A percentile compares a stretch with the other conserved stretches of the same genome.
Conservation (phyloP, 1,140 invertebrate species). For the Conus betulinus region DNA sequence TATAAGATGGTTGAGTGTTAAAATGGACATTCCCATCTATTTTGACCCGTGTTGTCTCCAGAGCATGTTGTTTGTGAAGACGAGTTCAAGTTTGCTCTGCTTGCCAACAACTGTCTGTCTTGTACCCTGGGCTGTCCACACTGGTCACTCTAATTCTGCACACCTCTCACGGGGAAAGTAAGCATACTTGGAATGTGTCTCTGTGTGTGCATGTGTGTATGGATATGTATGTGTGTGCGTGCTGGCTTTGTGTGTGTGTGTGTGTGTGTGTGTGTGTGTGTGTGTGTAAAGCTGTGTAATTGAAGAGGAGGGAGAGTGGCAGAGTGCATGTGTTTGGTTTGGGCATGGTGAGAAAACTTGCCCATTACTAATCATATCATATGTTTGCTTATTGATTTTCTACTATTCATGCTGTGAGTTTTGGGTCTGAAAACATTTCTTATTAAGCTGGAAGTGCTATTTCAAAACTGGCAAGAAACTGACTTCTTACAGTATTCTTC, state of each 20-base stretch:
- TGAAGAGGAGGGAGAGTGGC: too few species aligned
- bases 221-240: not conserved
- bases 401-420: not conserved
- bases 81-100: constrained; percentile 94
- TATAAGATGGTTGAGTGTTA: not conserved
- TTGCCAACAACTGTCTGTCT: constrained; percentile 99
- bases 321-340: too few species aligned
- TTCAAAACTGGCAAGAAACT: too few species aligned
- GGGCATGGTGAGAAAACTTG: too few species aligned
- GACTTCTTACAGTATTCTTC: too few species aligned
- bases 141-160: constrained; percentile 96
- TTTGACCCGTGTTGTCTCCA: constrained; percentile 17
- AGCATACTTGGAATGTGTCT: constrained; percentile 17
- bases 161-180: constrained; percentile 75
- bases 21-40: not conserved
- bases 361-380: not conserved
- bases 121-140: constrained; percentile 95
- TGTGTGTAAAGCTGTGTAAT: not conserved
- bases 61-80: constrained; percentile 98
- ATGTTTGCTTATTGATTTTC: not conserved
- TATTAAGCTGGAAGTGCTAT: too few species aligned
- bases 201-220: not conserved
- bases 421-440: too few species aligned
- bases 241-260: not conserved
- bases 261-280: not conserved